These are phyloP conservation scores for Galerucella pusilla DNA, from an alignment of 2,888 invertebrate species.

Conservation along the genomic window DNA sequence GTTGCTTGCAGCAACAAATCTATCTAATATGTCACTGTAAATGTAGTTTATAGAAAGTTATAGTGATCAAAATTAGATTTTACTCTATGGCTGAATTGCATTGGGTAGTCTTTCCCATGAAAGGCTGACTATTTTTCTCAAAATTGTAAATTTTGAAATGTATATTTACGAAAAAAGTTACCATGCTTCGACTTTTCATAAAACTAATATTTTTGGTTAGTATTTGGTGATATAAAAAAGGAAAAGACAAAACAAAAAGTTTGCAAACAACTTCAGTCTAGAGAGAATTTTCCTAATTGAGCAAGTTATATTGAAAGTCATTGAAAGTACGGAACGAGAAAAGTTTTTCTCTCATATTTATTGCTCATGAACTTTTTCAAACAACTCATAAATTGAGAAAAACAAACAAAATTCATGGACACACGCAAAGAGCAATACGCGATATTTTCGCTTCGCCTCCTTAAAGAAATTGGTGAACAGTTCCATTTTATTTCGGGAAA, in stretches of 20 bases:
- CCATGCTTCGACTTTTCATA: no score
- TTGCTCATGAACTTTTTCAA: slow-evolving; percentile 35
- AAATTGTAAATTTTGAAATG: no score
- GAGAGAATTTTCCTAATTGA: slow-evolving; percentile 28
- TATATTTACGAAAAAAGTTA: no score
- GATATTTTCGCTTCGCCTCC: slow-evolving; percentile 24
- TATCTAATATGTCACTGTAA: no score
- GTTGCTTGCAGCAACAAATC: no score
- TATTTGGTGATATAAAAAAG: neutral
- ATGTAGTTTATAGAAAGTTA: no score
- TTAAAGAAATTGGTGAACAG: slow-evolving; percentile 14
- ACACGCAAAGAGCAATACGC: slow-evolving; percentile 23
- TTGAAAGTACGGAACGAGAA: slow-evolving; percentile 21
- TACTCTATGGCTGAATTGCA: no score
- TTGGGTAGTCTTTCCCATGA: no score
- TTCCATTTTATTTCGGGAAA: slow-evolving; percentile 29
- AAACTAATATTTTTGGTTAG: no score
- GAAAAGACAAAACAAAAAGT: neutral
- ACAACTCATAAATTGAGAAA: slow-evolving; percentile 38
- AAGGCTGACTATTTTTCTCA: no score
- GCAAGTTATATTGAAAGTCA: slow-evolving; percentile 29
- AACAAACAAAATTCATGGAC: slow-evolving; percentile 37
- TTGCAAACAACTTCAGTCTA: neutral
- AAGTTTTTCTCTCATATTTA: slow-evolving; percentile 39
- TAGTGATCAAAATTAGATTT: no score